Evolutionary conservation across 2,888 invertebrate genomes (phyloP).

Genomic region (Athalia circularis): DNA sequence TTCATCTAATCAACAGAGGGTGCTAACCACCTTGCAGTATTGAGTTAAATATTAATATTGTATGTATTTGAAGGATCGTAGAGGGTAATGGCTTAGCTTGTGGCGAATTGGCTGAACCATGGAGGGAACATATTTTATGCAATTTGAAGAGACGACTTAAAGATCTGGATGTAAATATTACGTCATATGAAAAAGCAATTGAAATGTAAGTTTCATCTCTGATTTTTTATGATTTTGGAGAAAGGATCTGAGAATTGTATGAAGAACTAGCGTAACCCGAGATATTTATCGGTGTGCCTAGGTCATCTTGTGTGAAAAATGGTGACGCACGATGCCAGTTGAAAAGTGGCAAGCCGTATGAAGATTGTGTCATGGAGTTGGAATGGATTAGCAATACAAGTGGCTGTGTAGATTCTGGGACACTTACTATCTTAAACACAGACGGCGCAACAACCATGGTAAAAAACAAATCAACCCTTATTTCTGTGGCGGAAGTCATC

Average conservation of each 20-base stretch:
- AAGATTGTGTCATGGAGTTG: constrained; percentile 87
- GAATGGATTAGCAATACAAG: constrained; percentile 84
- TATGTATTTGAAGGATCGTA: constrained; percentile 74
- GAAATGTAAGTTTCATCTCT: constrained; percentile 77
- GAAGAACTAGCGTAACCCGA: neutral
- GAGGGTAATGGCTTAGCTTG: constrained; percentile 79
- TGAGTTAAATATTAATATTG: neutral
- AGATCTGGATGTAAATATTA: constrained; percentile 75
- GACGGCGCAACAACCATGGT: constrained; percentile 87
- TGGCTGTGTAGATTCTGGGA: constrained; percentile 83
- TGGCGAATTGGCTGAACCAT: constrained; percentile 82
- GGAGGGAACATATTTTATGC: constrained; percentile 85
- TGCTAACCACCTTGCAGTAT: no score
- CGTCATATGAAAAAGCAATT: constrained; percentile 84
- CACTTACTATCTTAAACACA: constrained; percentile 84
- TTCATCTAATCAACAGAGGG: no score
- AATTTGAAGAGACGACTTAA: constrained; percentile 80
- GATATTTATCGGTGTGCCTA: constrained; percentile 47
- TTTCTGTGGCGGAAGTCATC: constrained; percentile 16
- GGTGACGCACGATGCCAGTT: constrained; percentile 83
- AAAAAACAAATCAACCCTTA: constrained; percentile 59
- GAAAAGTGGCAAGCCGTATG: constrained; percentile 75
- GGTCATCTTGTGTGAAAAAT: constrained; percentile 89
- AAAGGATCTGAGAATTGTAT: constrained; percentile 24
- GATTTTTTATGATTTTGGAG: constrained; percentile 10